Evolutionary conservation across 1,140 invertebrate species (phyloP).

Genomic region (fruit fly (Drosophila melanogaster)): DNA sequence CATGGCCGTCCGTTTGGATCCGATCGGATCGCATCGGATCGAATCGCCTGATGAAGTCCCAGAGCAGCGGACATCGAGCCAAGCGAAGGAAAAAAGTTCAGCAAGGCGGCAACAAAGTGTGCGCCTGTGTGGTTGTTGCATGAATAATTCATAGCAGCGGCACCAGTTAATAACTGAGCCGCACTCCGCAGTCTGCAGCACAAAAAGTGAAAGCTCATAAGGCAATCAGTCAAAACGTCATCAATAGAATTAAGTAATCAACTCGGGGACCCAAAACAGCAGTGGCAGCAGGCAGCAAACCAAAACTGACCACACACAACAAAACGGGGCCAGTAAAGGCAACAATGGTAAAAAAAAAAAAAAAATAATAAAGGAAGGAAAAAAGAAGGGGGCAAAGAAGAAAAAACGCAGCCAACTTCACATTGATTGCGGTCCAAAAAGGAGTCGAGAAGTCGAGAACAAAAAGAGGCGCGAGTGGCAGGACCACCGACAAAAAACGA

Average conservation of each 20-base stretch:
- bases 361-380: slow-evolving; percentile 9
- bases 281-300: slow-evolving; percentile 1
- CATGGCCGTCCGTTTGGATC: slow-evolving; percentile 11
- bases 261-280: slow-evolving; percentile 49
- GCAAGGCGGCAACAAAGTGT: slow-evolving; percentile 56
- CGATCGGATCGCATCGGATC: slow-evolving; percentile 18
- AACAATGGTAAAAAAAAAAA: slow-evolving; percentile 7
- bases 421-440: slow-evolving; percentile 77
- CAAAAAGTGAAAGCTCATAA: slow-evolving; percentile 84
- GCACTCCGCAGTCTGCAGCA: slow-evolving; percentile 31
- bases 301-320: slow-evolving; percentile 83
- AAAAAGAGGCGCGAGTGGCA: slow-evolving; percentile 60
- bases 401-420: slow-evolving; percentile 18
- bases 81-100: slow-evolving; percentile 27
- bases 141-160: slow-evolving; percentile 79
- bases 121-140: slow-evolving; percentile 73
- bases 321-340: slow-evolving; percentile 39
- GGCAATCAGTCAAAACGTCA: slow-evolving; percentile 84
- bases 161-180: slow-evolving; percentile 70
- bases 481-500: slow-evolving; percentile 61
- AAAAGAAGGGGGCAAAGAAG: not conserved
- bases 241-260: slow-evolving; percentile 84
- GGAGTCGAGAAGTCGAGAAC: slow-evolving; percentile 64
- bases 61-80: slow-evolving; percentile 43
- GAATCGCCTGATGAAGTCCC: slow-evolving; percentile 68